Conservation (phyloP, 1,140 invertebrate genomes). For the Drosophila mojavensis region DNA sequence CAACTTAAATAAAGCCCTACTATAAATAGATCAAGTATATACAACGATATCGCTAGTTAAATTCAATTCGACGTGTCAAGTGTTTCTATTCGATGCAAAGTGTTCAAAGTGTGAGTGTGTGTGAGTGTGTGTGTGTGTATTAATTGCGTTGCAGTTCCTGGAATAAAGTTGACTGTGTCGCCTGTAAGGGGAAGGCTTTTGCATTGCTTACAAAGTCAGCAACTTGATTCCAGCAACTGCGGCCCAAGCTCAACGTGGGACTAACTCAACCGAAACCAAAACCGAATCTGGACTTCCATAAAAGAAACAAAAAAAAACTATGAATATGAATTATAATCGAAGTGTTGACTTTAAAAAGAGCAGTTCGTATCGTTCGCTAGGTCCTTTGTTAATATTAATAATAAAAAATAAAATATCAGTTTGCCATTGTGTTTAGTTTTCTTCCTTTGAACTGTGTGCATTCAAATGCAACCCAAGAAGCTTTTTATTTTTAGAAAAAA, state of each 20-base stretch:
- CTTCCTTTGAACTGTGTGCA: conserved; percentile 17
- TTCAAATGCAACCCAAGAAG: conserved; percentile 23
- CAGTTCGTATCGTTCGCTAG: not conserved
- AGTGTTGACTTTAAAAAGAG: conserved; percentile 27
- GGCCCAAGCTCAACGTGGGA: conserved; percentile 56
- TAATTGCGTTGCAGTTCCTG: conserved; percentile 82
- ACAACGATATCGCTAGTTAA: conserved; percentile 16
- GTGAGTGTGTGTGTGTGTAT: conserved; percentile 21
- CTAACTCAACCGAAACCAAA: conserved; percentile 1
- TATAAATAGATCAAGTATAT: conserved; percentile 46
- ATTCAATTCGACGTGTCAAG: conserved; percentile 4
- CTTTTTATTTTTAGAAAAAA: conserved; percentile 18
- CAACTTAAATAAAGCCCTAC: conserved; percentile 40
- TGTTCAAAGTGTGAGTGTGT: conserved; percentile 32
- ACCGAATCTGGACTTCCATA: conserved; percentile 1
- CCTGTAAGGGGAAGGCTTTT: conserved; percentile 75
- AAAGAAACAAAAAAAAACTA: not conserved
- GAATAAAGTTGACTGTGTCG: conserved; percentile 84
- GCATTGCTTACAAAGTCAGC: conserved; percentile 80
- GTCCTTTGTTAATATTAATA: conserved; percentile 30
- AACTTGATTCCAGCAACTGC: conserved; percentile 84
- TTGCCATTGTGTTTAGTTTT: conserved; percentile 42
- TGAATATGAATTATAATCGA: conserved; percentile 25
- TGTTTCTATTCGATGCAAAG: conserved; percentile 19
- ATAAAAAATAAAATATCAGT: conserved; percentile 5